Conservation (phyloP, 64 coral and sea anemone genomes). For the Anthopleura sola region DNA sequence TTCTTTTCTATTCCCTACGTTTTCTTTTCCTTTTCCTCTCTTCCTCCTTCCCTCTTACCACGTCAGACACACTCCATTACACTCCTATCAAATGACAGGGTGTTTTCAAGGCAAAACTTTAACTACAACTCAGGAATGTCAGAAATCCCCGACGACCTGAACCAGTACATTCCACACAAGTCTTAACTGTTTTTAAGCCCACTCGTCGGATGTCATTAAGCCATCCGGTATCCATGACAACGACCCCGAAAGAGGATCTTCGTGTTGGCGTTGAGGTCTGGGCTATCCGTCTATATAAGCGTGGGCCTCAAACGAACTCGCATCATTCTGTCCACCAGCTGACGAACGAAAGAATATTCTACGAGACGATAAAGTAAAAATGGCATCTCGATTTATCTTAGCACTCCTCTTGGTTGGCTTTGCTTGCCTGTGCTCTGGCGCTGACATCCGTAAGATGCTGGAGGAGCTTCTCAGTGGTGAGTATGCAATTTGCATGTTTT, state of each 20-base stretch:
- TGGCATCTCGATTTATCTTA: background rate
- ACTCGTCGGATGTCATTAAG: background rate
- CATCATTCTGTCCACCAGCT: background rate
- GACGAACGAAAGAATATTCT: background rate
- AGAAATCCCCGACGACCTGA: background rate
- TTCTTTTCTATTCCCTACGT: too few species aligned
- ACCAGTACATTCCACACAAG: background rate
- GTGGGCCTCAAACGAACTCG: background rate
- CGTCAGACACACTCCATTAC: background rate
- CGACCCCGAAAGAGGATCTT: background rate
- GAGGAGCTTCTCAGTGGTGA: background rate
- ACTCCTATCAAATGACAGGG: background rate
- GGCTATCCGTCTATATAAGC: background rate
- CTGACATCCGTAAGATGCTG: conserved; percentile 8
- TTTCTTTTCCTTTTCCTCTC: too few species aligned
- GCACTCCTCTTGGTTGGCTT: background rate
- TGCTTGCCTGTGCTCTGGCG: background rate
- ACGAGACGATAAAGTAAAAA: background rate
- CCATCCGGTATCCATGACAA: background rate
- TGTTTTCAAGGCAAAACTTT: background rate
- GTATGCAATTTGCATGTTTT: background rate
- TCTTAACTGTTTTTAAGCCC: background rate
- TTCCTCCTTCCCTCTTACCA: background rate
- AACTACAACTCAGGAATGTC: too few species aligned
- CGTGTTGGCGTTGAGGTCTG: background rate